Base-by-base conservation (phyloP, 2,113 vertebrate genomes). In the Hippolais icterina region DNA sequence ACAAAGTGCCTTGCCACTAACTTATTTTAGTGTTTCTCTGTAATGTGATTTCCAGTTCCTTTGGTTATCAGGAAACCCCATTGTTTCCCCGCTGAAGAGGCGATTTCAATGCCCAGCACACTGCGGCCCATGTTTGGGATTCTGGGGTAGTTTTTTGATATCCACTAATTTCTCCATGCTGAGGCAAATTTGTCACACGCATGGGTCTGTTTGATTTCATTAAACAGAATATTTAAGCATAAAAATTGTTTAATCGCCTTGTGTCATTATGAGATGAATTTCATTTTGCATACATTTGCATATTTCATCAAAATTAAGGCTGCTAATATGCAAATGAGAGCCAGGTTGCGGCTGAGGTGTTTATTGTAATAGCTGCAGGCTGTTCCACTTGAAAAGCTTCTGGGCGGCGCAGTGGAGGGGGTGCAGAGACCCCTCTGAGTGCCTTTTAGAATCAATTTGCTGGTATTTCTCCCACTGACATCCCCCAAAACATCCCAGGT, bases 221-320 rank as follows among this genome's bases (percentile, higher is more conserved):
- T 99, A 99, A 99, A 99, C 98, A 98, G 99, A 99, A 99, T 99
- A 99, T 99, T 99, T 99, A 99, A 99, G 99, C 99, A 99, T 99
- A 99, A 99, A 99, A 99, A 99, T 99, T 99, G 99, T 99, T 99
- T 99, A 99, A 99, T 99, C 98, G 98, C 98, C 98, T 99, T 98
- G 98, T 99, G 99, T 99, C 99, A 99, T 99, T 99, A 99, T 98
- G 98, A 99, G 99, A 99, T 99, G 99, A 98, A 99, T 99, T 99
- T 98, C 98, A 98, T 99, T 99, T 99, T 99, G 99, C 99, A 99
- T 99, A 98, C 95, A 99, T 99, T 99, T 99, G 99, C 99, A 99
- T 99, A 99, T 98, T 98, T 98, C 98, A 98, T 98, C 97, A 97
- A 97, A 99, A 99, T 99, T 99, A 99, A 98, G 97, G 98, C 97